Conservation (phyloP, 53 echinoderm and acorn worm species). For the Temnopleurus reevesii region DNA sequence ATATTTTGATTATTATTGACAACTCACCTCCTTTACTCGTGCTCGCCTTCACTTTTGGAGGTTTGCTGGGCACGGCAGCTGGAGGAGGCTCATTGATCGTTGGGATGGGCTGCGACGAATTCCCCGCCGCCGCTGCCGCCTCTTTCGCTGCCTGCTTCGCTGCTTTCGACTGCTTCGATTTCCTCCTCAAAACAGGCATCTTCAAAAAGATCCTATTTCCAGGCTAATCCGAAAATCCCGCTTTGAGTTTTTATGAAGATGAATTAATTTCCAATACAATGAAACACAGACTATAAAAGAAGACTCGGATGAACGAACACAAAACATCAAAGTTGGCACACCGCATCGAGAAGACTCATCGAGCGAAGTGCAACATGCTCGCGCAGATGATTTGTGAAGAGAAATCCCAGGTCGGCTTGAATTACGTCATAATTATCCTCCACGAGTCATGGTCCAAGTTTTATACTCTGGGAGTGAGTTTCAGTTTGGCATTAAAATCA, state of each 20-base stretch:
- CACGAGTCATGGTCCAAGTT: no score
- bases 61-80: background rate
- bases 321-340: slow-evolving; percentile 29
- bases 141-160: background rate
- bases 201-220: slow-evolving; percentile 15
- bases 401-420: background rate
- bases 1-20: background rate
- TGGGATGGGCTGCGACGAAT: slow-evolving; percentile 26
- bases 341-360: background rate
- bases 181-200: slow-evolving; percentile 47
- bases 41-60: slow-evolving; percentile 27
- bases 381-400: background rate
- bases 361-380: slow-evolving; percentile 20
- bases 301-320: background rate
- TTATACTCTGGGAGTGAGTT: no score
- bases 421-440: background rate
- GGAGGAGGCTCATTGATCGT: slow-evolving; percentile 40
- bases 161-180: slow-evolving; percentile 10
- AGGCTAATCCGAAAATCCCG: slow-evolving; percentile 25
- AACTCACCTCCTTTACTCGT: slow-evolving; percentile 13
- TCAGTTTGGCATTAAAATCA: no score
- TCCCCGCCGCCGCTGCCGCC: slow-evolving; percentile 20
- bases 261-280: background rate
- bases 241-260: background rate
- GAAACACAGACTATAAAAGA: background rate